Evolutionary conservation across 2,888 invertebrate species (phyloP).

Genomic region (Ptychoptera contaminata): DNA sequence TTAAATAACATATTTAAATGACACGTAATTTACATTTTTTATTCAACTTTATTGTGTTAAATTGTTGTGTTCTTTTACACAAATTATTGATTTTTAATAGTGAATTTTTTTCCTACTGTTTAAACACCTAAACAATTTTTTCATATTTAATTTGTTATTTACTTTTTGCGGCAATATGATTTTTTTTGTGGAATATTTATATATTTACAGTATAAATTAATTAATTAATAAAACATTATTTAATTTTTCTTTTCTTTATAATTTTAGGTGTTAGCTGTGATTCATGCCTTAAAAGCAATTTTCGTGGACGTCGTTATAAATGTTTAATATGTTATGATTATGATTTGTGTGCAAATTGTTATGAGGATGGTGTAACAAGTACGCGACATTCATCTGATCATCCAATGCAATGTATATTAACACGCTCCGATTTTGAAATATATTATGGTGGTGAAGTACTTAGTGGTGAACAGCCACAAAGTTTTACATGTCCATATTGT

Average conservation of each 20-base stretch:
- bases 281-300: slow-evolving; percentile 96
- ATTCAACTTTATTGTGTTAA: too few species aligned
- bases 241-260: slow-evolving; percentile 13
- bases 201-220: not conserved
- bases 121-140: too few species aligned
- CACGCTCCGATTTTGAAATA: slow-evolving; percentile 89
- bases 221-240: too few species aligned
- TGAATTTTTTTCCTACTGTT: too few species aligned
- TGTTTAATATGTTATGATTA: slow-evolving; percentile 99
- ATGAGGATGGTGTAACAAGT: slow-evolving; percentile 80
- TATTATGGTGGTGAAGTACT: slow-evolving; percentile 92
- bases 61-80: too few species aligned
- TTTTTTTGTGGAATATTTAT: too few species aligned
- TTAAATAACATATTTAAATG: too few species aligned
- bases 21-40: too few species aligned
- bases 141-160: too few species aligned
- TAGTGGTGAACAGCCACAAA: slow-evolving; percentile 82
- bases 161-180: too few species aligned
- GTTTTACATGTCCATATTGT: slow-evolving; percentile 96
- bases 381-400: slow-evolving; percentile 91
- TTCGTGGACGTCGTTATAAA: slow-evolving; percentile 94
- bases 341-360: slow-evolving; percentile 94
- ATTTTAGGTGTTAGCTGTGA: slow-evolving; percentile 96
- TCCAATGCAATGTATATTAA: slow-evolving; percentile 98
- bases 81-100: too few species aligned